Conservation (phyloP, 1,140 invertebrate species). For the Zaprionus kolodkinae region DNA sequence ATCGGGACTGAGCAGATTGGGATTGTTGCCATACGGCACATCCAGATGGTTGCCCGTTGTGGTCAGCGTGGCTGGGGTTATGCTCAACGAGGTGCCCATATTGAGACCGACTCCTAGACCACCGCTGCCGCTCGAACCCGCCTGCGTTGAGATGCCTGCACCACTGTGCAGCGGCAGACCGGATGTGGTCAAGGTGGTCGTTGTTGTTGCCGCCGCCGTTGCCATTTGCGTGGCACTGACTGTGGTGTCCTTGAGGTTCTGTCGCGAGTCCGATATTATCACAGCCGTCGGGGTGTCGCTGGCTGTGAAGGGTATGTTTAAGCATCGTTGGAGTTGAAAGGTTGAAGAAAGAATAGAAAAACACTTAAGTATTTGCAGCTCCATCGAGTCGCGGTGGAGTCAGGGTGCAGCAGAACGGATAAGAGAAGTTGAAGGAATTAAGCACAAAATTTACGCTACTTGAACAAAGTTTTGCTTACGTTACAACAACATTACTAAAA, state of each 20-base stretch:
- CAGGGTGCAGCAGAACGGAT: slow-evolving; percentile 15
- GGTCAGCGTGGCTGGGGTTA: slow-evolving; percentile 65
- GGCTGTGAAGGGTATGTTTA: slow-evolving; percentile 47
- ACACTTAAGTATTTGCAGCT: slow-evolving; percentile 13
- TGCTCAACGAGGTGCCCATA: slow-evolving; percentile 59
- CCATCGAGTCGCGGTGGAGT: slow-evolving; percentile 22
- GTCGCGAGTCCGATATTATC: slow-evolving; percentile 83
- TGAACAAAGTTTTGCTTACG: slow-evolving; percentile 46
- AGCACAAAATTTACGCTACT: slow-evolving; percentile 45
- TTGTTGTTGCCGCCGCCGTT: slow-evolving; percentile 73
- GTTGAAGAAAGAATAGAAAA: not conserved
- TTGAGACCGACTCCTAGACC: slow-evolving; percentile 55
- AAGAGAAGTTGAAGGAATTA: slow-evolving; percentile 26
- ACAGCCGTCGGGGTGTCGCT: slow-evolving; percentile 82
- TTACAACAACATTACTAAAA: slow-evolving; percentile 36
- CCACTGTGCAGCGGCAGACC: slow-evolving; percentile 46
- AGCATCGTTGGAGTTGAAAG: slow-evolving; percentile 21
- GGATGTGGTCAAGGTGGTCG: slow-evolving; percentile 66
- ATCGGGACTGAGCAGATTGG: slow-evolving; percentile 92
- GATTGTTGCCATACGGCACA: slow-evolving; percentile 90
- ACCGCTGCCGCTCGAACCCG: slow-evolving; percentile 28
- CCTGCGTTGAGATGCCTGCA: not conserved
- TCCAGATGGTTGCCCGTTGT: slow-evolving; percentile 90
- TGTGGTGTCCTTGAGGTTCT: slow-evolving; percentile 82
- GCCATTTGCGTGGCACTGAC: slow-evolving; percentile 67